Conservation (phyloP, 1,140 invertebrate species). For the Antheraea mylitta region DNA sequence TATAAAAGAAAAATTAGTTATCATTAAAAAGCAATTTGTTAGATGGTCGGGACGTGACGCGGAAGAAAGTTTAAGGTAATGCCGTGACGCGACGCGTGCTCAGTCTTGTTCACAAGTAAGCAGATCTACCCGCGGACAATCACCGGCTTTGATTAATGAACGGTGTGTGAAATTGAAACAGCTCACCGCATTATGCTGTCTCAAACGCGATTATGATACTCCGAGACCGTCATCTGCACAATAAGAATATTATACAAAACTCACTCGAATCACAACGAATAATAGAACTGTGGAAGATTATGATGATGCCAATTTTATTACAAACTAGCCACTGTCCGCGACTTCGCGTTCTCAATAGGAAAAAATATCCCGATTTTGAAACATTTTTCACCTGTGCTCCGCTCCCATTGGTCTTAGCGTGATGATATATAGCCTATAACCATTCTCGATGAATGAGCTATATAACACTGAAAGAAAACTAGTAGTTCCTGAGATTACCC, state of each 20-base stretch:
- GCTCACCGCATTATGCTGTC: conserved; percentile 30
- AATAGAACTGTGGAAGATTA: background rate
- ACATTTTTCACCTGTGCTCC: too few relatives aligned
- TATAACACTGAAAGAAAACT: too few relatives aligned
- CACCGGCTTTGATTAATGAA: conserved; percentile 44
- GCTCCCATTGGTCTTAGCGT: too few relatives aligned
- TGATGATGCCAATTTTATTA: too few relatives aligned
- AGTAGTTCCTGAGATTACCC: too few relatives aligned
- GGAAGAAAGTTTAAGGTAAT: conserved; percentile 32
- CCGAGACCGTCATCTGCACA: conserved; percentile 4
- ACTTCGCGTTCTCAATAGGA: too few relatives aligned
- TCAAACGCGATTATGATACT: conserved; percentile 14
- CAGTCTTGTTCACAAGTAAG: background rate
- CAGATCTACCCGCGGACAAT: conserved; percentile 8
- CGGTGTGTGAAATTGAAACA: conserved; percentile 50
- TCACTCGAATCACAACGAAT: background rate
- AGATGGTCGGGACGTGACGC: conserved; percentile 24
- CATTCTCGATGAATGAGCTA: too few relatives aligned
- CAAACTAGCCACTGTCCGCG: too few relatives aligned
- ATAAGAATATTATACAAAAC: background rate
- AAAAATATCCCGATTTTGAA: too few relatives aligned
- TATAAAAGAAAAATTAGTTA: conserved; percentile 44
- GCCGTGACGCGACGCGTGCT: conserved; percentile 24
- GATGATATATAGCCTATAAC: too few relatives aligned
- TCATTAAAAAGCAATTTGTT: conserved; percentile 59